Evolutionary conservation across 2,113 vertebrate species (phyloP).

Genomic region (Neopipo cinnamomea): DNA sequence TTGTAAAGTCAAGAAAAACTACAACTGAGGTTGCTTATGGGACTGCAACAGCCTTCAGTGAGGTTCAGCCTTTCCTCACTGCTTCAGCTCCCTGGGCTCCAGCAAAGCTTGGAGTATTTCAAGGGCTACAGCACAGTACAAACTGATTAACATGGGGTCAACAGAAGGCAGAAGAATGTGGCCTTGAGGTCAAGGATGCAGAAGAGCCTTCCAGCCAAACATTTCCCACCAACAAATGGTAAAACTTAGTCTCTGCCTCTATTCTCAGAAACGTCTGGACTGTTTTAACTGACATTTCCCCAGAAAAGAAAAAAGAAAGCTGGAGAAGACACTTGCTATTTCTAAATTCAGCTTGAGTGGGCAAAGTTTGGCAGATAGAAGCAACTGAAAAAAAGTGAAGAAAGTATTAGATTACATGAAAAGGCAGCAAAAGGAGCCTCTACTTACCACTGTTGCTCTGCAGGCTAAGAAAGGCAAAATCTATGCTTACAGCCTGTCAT

Average conservation of each 20-base stretch:
- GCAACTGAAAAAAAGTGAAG: neutral
- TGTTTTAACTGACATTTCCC: neutral
- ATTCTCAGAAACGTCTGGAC: neutral
- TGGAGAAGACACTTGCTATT: neutral
- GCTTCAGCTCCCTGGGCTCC: neutral
- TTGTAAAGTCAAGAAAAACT: neutral
- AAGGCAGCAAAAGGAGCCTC: neutral
- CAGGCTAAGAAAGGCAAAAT: neutral
- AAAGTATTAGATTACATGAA: neutral
- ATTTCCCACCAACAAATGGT: neutral
- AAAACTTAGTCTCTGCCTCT: neutral
- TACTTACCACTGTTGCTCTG: neutral
- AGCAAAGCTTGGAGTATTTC: neutral
- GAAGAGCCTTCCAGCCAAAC: neutral
- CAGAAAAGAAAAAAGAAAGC: neutral
- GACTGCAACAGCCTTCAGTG: neutral
- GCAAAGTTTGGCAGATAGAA: neutral
- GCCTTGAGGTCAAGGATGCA: neutral
- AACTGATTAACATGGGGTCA: neutral
- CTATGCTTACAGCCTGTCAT: neutral
- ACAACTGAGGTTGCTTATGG: neutral
- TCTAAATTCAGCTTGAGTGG: neutral
- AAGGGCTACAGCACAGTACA: neutral
- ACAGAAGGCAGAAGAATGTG: neutral
- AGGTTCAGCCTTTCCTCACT: neutral